phyloP scores from a whole-genome alignment of 2,113 vertebrate species.

The Hippocampus comes region DNA sequence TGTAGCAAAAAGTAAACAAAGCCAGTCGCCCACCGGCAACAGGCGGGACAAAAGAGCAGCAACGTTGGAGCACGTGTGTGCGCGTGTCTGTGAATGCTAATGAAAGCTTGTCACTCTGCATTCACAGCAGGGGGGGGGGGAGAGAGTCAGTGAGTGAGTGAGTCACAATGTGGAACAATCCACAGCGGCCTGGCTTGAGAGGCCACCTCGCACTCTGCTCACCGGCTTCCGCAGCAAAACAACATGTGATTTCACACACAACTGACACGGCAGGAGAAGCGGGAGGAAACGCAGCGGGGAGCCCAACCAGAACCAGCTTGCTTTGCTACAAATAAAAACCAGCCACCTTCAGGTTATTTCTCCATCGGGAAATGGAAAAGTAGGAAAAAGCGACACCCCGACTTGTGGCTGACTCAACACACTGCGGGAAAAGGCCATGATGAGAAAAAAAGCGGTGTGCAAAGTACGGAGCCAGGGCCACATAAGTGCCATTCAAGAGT shows the following conservation, averaged over 20 bases:
- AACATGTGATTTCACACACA: not conserved
- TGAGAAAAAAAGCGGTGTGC: too few species aligned
- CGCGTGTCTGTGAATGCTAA: conserved; percentile 33
- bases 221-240: not conserved
- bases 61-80: conserved; percentile 26
- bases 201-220: conserved; percentile 6
- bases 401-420: too few species aligned
- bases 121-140: not conserved
- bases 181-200: conserved; percentile 1
- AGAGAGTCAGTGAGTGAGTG: not conserved
- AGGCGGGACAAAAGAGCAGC: conserved; percentile 41
- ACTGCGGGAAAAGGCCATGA: too few species aligned
- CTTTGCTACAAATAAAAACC: not conserved
- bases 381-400: not conserved
- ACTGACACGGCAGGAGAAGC: not conserved
- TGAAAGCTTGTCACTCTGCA: conserved; percentile 37
- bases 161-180: conserved; percentile 25
- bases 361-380: not conserved
- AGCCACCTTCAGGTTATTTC: not conserved
- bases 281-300: not conserved
- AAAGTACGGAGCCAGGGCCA: too few species aligned
- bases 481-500: too few species aligned
- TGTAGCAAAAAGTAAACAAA: conserved; percentile 40
- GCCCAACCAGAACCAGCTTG: not conserved
- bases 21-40: conserved; percentile 29